Evolutionary conservation across 2,888 invertebrate genomes (phyloP).

Genomic region (Exocentrus adspersus): DNA sequence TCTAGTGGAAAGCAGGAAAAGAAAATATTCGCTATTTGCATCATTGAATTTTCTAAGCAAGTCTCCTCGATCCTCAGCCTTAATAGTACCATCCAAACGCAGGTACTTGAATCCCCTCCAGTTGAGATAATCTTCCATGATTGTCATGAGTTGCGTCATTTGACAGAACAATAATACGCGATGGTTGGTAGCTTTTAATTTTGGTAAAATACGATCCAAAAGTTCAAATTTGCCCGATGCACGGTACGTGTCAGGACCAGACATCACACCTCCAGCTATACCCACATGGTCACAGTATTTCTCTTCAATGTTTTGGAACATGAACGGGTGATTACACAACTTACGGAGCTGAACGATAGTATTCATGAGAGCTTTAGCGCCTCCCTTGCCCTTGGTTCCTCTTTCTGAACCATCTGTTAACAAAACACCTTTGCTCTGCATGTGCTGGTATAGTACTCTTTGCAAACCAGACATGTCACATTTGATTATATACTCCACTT

Average conservation of each 20-base stretch:
- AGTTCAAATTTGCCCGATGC: slow-evolving; percentile 98
- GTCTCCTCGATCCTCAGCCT: slow-evolving; percentile 97
- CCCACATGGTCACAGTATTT: slow-evolving; percentile 94
- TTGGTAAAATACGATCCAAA: slow-evolving; percentile 95
- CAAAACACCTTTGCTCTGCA: slow-evolving; percentile 96
- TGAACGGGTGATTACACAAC: slow-evolving; percentile 99
- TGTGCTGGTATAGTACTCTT: slow-evolving; percentile 93
- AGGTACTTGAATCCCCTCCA: slow-evolving; percentile 91
- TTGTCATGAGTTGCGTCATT: slow-evolving; percentile 99
- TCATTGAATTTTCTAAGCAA: slow-evolving; percentile 91
- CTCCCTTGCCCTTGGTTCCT: slow-evolving; percentile 89
- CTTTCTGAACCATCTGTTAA: slow-evolving; percentile 96
- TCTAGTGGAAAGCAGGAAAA: slow-evolving; percentile 95
- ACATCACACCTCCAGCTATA: slow-evolving; percentile 77
- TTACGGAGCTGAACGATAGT: slow-evolving; percentile 98
- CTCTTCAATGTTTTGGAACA: slow-evolving; percentile 98
- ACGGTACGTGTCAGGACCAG: slow-evolving; percentile 91
- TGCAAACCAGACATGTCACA: slow-evolving; percentile 99
- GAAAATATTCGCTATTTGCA: slow-evolving; percentile 89
- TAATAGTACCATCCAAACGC: slow-evolving; percentile 96
- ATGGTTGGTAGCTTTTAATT: slow-evolving; percentile 90
- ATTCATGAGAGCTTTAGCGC: slow-evolving; percentile 97
- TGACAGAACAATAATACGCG: slow-evolving; percentile 98
- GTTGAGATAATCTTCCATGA: slow-evolving; percentile 96
- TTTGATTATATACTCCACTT: slow-evolving; percentile 98